Conservation (phyloP, 92 coral and sea anemone genomes). For the Pocillopora meandrina region DNA sequence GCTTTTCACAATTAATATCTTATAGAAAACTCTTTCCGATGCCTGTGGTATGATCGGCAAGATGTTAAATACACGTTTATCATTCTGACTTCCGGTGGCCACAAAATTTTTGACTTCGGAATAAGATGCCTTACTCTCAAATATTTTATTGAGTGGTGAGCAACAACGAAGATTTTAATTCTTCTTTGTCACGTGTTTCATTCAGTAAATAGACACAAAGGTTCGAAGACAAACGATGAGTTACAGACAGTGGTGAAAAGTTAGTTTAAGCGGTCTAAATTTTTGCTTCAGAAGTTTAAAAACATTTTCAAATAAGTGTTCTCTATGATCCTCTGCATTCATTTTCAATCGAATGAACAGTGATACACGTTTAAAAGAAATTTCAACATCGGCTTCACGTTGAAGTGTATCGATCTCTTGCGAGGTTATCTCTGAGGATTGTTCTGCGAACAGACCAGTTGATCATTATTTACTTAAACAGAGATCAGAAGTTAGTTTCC, state of each 20-base stretch:
- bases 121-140: background rate
- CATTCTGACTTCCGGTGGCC: background rate
- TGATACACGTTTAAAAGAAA: background rate
- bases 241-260: background rate
- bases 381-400: too few relatives aligned
- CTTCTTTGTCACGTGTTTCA: background rate
- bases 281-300: background rate
- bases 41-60: too few relatives aligned
- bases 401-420: too few relatives aligned
- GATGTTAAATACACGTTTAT: background rate
- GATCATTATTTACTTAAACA: background rate
- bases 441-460: background rate
- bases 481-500: background rate
- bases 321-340: background rate
- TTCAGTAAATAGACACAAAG: background rate
- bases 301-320: background rate
- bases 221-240: background rate
- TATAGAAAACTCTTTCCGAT: background rate
- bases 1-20: background rate
- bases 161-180: background rate
- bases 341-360: background rate
- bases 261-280: background rate
- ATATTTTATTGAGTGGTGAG: background rate
- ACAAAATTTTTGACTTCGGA: background rate
- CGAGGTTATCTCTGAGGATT: background rate